Percentiles rank a stretch among this genome's conserved stretches.
Evolutionary conservation across 2,113 vertebrate species (phyloP).

Genomic region (Eleginops maclovinus): DNA sequence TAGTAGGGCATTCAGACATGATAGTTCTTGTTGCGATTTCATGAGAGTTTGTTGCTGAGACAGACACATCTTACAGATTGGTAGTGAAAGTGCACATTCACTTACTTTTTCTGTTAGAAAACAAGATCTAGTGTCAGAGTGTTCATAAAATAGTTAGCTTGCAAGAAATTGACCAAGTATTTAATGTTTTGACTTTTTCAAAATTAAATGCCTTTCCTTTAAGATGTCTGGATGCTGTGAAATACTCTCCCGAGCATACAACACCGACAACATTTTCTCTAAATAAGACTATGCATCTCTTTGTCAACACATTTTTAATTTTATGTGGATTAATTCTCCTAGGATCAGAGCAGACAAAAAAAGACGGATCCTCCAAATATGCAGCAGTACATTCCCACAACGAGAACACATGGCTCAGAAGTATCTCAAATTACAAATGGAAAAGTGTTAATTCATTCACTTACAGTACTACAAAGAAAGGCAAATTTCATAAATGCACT

Average conservation of each 20-base stretch:
- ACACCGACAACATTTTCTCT: constrained; percentile 39
- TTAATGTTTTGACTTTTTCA: too few species aligned
- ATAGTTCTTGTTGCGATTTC: too few species aligned
- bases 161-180: too few species aligned
- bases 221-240: constrained; percentile 29
- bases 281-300: constrained; percentile 55
- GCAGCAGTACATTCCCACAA: constrained; percentile 31
- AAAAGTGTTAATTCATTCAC: constrained; percentile 26
- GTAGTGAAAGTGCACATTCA: too few species aligned
- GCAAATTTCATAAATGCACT: neutral
- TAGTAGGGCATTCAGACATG: too few species aligned
- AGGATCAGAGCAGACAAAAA: constrained; percentile 53
- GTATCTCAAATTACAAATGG: constrained; percentile 24
- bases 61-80: too few species aligned
- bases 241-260: constrained; percentile 44
- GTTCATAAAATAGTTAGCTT: too few species aligned
- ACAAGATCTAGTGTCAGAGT: too few species aligned
- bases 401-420: constrained; percentile 18
- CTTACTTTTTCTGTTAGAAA: too few species aligned
- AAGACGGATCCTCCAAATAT: constrained; percentile 43
- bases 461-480: neutral
- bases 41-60: too few species aligned
- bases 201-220: neutral
- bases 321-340: constrained; percentile 62
- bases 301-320: constrained; percentile 68